Evolutionary conservation across 2,797 vertebrate species (phyloP).

Genomic region (Spea hammondii): DNA sequence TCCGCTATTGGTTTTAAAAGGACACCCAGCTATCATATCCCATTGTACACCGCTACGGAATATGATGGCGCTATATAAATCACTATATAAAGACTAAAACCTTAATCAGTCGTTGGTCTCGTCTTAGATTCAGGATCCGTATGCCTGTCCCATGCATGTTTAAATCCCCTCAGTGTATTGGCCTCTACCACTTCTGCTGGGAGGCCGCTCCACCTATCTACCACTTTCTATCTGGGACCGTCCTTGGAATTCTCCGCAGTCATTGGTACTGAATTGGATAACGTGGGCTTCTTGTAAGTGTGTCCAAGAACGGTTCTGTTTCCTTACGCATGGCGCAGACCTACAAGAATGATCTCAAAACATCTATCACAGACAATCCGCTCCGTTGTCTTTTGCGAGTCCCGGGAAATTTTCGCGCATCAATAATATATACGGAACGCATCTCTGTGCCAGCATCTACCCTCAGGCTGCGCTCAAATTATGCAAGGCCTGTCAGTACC

Average conservation of each 20-base stretch:
- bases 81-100: too few species aligned
- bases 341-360: neutral
- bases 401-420: conserved; percentile 55
- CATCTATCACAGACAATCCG: conserved; percentile 2
- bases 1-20: too few species aligned
- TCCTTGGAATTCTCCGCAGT: neutral
- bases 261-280: too few species aligned
- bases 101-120: too few species aligned
- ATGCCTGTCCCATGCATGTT: too few species aligned
- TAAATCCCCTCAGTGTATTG: too few species aligned
- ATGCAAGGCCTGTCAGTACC: conserved; percentile 74
- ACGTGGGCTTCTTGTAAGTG: neutral
- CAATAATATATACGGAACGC: conserved; percentile 73
- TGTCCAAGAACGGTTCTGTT: neutral
- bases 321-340: neutral
- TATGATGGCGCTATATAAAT: too few species aligned
- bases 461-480: conserved; percentile 75
- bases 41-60: too few species aligned
- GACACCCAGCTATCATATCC: too few species aligned
- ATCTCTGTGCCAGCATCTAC: conserved; percentile 68
- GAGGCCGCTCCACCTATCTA: too few species aligned
- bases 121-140: too few species aligned
- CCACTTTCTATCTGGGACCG: neutral
- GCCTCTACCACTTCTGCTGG: too few species aligned
- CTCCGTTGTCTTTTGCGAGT: conserved; percentile 41